Evolutionary conservation across 37 sponge, comb jelly and placozoan species (phyloP).

Genomic region (Axinella damicornis): DNA sequence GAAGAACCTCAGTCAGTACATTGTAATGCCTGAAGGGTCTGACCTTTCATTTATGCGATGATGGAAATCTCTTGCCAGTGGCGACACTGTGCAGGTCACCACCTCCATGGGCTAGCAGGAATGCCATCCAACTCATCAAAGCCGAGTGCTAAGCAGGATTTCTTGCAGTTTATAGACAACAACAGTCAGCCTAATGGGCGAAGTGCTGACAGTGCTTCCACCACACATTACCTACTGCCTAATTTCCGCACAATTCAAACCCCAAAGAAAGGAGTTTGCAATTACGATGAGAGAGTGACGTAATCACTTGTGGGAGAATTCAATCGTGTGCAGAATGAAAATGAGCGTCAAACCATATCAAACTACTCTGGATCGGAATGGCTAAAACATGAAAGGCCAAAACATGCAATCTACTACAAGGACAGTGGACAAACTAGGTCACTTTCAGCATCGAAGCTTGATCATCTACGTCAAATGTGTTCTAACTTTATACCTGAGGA

Average conservation of each 20-base stretch:
- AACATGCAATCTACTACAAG: slow-evolving; percentile 37
- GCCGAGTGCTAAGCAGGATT: slow-evolving; percentile 1
- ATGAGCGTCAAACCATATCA: slow-evolving; percentile 1
- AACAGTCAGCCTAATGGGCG: slow-evolving; percentile 51
- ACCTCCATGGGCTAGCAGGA: slow-evolving; percentile 32
- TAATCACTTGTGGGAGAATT: slow-evolving; percentile 34
- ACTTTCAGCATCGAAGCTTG: too few species aligned
- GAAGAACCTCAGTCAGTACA: too few species aligned
- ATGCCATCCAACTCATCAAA: slow-evolving; percentile 15
- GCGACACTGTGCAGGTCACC: background rate
- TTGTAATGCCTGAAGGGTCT: too few species aligned
- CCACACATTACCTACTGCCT: too few species aligned
- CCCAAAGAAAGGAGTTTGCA: too few species aligned
- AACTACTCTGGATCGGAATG: slow-evolving; percentile 15
- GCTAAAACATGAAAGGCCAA: slow-evolving; percentile 32
- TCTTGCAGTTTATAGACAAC: slow-evolving; percentile 9
- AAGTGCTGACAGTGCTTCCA: slow-evolving; percentile 1
- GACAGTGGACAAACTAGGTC: too few species aligned
- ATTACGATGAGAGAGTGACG: too few species aligned
- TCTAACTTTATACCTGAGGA: too few species aligned
- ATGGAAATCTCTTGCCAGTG: background rate
- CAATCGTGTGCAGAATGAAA: slow-evolving; percentile 16
- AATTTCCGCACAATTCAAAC: too few species aligned
- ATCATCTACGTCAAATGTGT: too few species aligned
- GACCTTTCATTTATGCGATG: too few species aligned